phyloP scores from a whole-genome alignment of 2,113 vertebrate species.

The Electrona antarctica region DNA sequence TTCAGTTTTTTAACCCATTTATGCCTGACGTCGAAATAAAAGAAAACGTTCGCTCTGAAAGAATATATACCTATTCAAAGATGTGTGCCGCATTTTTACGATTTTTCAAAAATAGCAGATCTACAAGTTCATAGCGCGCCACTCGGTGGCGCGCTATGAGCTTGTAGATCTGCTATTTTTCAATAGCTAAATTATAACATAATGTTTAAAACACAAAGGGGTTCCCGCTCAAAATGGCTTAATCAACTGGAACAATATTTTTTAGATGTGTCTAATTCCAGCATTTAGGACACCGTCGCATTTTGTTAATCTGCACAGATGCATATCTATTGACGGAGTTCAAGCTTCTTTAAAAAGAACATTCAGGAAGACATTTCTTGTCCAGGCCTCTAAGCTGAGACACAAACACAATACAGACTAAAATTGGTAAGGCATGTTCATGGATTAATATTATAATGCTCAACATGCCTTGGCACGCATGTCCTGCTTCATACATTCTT shows the following conservation, averaged over 20 bases:
- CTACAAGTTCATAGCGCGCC: no score
- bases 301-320: conserved; percentile 71
- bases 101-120: no score
- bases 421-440: conserved; percentile 55
- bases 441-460: conserved; percentile 62
- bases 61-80: no score
- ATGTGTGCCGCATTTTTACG: no score
- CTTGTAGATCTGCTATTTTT: no score
- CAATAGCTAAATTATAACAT: no score
- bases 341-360: conserved; percentile 59
- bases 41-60: no score
- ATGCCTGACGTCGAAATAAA: no score
- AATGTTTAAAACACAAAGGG: no score
- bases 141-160: no score
- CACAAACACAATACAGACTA: conserved; percentile 13
- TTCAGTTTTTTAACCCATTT: conserved; percentile 62
- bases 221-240: no score
- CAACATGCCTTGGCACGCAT: conserved; percentile 31
- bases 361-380: conserved; percentile 49
- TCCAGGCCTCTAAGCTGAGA: conserved; percentile 3
- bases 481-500: conserved; percentile 65
- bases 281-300: conserved; percentile 54
- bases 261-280: conserved; percentile 62
- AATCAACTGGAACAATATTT: conserved; percentile 50
- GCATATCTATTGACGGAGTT: conserved; percentile 56